These are phyloP conservation scores for Austrofundulus limnaeus DNA, from an alignment of 2,113 vertebrate genomes.

Conservation along the genomic window DNA sequence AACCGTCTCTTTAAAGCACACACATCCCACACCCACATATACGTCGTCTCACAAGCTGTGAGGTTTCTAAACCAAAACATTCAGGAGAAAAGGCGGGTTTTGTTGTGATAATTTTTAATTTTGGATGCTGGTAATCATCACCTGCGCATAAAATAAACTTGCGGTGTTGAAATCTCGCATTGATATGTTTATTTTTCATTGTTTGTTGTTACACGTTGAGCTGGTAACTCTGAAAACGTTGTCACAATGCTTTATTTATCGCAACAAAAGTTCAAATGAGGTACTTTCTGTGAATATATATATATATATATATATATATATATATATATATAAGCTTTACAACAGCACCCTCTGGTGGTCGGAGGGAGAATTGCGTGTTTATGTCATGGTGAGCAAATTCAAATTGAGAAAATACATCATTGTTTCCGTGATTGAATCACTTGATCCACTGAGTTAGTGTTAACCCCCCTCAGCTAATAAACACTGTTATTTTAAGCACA, in stretches of 20 bases:
- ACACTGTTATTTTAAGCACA: too few relatives aligned
- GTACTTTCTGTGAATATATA: too few relatives aligned
- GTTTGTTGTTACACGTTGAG: not conserved
- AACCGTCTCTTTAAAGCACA: conserved; percentile 23
- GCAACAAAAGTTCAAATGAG: not conserved
- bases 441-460: not conserved
- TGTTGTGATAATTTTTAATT: not conserved
- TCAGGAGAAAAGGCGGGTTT: not conserved
- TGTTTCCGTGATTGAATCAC: conserved; percentile 1
- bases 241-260: not conserved
- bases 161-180: not conserved
- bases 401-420: conserved; percentile 5
- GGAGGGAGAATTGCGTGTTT: not conserved
- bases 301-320: too few relatives aligned
- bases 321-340: conserved; percentile 13
- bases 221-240: not conserved
- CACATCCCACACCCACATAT: conserved; percentile 13
- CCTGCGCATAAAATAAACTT: not conserved
- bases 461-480: not conserved
- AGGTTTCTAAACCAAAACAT: not conserved
- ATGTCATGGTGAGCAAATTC: not conserved
- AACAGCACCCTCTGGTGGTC: conserved; percentile 46
- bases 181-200: not conserved
- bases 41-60: not conserved
- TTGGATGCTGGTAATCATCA: not conserved